Base-by-base conservation (phyloP, 2,113 vertebrate genomes). In the Vulpes lagopus region DNA sequence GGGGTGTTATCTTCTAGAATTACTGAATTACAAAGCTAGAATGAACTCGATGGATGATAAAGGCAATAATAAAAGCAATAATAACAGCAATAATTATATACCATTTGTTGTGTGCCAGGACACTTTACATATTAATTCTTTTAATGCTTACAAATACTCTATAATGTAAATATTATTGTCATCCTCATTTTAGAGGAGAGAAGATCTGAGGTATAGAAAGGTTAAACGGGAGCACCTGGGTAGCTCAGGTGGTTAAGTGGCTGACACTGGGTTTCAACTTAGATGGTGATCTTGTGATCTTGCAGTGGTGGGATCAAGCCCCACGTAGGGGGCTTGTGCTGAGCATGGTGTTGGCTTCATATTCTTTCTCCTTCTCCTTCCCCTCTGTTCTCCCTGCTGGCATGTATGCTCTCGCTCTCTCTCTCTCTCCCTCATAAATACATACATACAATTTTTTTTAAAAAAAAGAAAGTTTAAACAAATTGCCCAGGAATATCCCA, bases 111-210 rank as follows among this genome's bases (percentile, higher is more conserved):
- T 32, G 3, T 84, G 23, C 22, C 60, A 79, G 51, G 43, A 83
- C 22, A 84, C 14, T 86, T 69, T 65, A 20, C n/a, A 64, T 82
- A 81, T 93, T 91, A 81, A 76, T 25, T 32, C 19, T 15, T 79
- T 71, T 25, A 71, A 38, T 91, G n/a, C 32, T 82, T 85, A 55
- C 27, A 89, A 89, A 51, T 2, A 82, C 0, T n/a, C 14, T 78
- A 22, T 57, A 30, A 27, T 79, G 1, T 55, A 73, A 19, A 78
- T 15, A 32, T 30, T 65, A 85, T 43, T 35, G 35, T 73, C 10
- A 43, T 73, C 20, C 23, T 90, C 9, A 59, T 49, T 55, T 81
- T 73, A 81, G 5, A 55, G 17, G 60, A 71, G 25, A 71, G 87
- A 83, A 88, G 55, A 32, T 0, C 17, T 32, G 23, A 79, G 1